Conservation (phyloP, 1,140 invertebrate species). For the Ceratitis capitata region DNA sequence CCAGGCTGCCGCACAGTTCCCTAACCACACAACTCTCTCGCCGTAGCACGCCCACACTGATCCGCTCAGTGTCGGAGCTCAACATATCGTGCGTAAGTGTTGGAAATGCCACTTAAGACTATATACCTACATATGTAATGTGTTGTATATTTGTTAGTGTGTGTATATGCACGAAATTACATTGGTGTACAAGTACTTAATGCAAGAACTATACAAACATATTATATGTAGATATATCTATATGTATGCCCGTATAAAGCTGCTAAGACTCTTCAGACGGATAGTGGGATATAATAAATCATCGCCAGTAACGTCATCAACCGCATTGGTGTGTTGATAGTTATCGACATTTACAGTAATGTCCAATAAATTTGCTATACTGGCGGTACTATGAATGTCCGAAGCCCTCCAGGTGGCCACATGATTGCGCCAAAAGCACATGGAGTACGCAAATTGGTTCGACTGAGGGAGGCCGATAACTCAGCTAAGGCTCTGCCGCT, state of each 20-base stretch:
- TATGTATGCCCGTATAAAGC: neutral
- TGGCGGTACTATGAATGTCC: too few relatives aligned
- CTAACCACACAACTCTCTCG: neutral
- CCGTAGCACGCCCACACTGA: neutral
- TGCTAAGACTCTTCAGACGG: neutral
- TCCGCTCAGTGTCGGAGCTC: neutral
- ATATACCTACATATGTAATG: too few relatives aligned
- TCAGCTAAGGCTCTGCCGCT: too few relatives aligned
- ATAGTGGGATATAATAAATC: constrained; percentile 6
- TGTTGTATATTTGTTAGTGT: neutral
- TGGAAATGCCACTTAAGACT: neutral
- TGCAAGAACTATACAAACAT: too few relatives aligned
- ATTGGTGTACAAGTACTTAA: neutral
- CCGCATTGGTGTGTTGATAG: neutral
- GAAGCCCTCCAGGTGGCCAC: too few relatives aligned
- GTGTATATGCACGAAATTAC: neutral
- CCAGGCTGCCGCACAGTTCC: neutral
- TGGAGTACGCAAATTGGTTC: too few relatives aligned
- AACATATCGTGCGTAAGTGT: neutral
- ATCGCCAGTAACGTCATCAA: neutral
- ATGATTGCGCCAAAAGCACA: too few relatives aligned
- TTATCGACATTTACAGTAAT: neutral
- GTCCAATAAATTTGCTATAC: neutral
- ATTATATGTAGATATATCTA: neutral
- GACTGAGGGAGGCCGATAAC: too few relatives aligned